Evolutionary conservation across 2,797 vertebrate genomes (phyloP).

Genomic region (Chelmon rostratus): DNA sequence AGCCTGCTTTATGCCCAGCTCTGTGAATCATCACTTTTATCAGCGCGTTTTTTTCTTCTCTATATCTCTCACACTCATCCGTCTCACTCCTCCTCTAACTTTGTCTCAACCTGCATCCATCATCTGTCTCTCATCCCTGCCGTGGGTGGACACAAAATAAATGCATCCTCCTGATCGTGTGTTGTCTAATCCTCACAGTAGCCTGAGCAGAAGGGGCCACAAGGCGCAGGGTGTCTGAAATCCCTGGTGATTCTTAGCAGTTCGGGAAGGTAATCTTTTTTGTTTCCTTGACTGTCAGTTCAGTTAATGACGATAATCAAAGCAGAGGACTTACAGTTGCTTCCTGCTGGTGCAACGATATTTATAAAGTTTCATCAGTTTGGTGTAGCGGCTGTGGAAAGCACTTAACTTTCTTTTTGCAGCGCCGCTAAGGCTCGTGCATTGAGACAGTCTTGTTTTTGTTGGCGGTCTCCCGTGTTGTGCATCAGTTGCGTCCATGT

Average conservation of each 20-base stretch:
- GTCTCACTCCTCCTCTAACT: conserved; percentile 29
- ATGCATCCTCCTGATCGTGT: conserved; percentile 41
- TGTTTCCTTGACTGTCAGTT: conserved; percentile 73
- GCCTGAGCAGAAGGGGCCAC: conserved; percentile 44
- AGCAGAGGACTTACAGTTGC: conserved; percentile 44
- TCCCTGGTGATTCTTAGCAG: conserved; percentile 40
- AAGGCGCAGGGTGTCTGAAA: conserved; percentile 30
- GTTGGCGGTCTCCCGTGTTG: conserved; percentile 12
- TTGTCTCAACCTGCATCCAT: conserved; percentile 32
- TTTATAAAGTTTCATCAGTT: conserved; percentile 34
- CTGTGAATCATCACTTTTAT: conserved; percentile 42
- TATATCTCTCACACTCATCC: conserved; percentile 19
- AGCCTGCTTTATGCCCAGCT: conserved; percentile 16
- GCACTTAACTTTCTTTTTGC: neutral
- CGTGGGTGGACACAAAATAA: neutral
- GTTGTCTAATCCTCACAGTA: conserved; percentile 57
- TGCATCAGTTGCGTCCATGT: conserved; percentile 27
- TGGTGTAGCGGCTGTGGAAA: neutral
- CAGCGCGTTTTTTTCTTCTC: conserved; percentile 14
- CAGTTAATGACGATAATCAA: conserved; percentile 69
- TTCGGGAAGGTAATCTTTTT: conserved; percentile 23
- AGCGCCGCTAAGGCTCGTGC: neutral
- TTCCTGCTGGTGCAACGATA: conserved; percentile 32
- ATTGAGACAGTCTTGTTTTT: conserved; percentile 20
- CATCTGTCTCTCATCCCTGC: conserved; percentile 37